phyloP scores from a whole-genome alignment of 2,797 vertebrate species.

The Salmo trutta region DNA sequence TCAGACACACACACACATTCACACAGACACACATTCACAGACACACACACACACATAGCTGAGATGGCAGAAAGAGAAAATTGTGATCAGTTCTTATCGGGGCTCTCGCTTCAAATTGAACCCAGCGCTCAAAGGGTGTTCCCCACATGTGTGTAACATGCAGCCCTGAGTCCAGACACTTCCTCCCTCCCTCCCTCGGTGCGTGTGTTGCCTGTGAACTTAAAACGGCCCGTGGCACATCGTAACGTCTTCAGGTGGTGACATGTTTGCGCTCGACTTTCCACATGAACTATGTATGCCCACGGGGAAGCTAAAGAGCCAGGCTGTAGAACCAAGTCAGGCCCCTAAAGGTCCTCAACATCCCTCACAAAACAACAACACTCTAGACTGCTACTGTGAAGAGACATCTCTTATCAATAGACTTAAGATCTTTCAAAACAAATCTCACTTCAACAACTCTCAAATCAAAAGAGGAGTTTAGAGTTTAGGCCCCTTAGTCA shows the following conservation, averaged over 20 bases:
- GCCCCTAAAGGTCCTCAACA: no score
- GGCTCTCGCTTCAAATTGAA: slow-evolving; percentile 34
- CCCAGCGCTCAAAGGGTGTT: slow-evolving; percentile 9
- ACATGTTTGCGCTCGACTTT: slow-evolving; percentile 23
- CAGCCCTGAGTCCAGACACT: neutral
- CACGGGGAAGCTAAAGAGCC: neutral
- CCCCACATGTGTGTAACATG: slow-evolving; percentile 24
- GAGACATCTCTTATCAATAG: no score
- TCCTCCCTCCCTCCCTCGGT: neutral
- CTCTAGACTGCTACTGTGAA: no score
- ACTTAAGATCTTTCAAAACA: neutral
- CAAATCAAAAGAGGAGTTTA: neutral
- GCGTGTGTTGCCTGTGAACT: slow-evolving; percentile 29
- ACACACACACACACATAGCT: slow-evolving; percentile 35
- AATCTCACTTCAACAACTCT: neutral
- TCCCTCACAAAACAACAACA: no score
- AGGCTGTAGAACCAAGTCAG: no score
- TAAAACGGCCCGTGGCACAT: slow-evolving; percentile 8
- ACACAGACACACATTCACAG: slow-evolving; percentile 12
- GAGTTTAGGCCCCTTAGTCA: slow-evolving; percentile 40
- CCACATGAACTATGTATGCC: neutral
- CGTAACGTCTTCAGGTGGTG: slow-evolving; percentile 37
- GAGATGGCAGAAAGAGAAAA: slow-evolving; percentile 42
- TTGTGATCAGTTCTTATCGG: slow-evolving; percentile 42
- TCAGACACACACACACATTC: slow-evolving; percentile 39